A percentile compares a stretch with the other conserved stretches of the same genome.
These are phyloP conservation scores for Cossypha polioptera DNA, from an alignment of 2,797 vertebrate species.

Conservation along the genomic window DNA sequence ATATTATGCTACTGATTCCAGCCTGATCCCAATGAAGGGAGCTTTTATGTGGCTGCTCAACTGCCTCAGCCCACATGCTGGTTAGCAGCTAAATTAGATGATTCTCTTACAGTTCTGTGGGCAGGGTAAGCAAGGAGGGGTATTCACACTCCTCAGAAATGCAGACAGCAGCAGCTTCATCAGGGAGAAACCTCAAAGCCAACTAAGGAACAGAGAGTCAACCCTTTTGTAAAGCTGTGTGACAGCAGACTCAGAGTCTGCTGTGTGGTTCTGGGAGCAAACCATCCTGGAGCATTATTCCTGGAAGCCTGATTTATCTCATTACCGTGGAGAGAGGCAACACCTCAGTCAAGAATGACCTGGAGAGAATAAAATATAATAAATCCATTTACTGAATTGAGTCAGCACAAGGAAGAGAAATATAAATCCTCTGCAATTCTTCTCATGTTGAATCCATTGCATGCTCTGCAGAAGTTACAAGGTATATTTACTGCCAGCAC, in stretches of 20 bases:
- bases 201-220: not conserved
- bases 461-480: not conserved
- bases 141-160: not conserved
- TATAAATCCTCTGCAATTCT: not conserved
- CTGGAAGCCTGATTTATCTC: not conserved
- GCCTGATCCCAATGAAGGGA: not conserved
- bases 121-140: not conserved
- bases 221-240: not conserved
- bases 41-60: not conserved
- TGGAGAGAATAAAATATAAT: not conserved
- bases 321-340: conserved; percentile 6
- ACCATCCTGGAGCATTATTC: not conserved
- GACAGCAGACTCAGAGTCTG: not conserved
- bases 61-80: not conserved
- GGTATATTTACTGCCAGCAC: not conserved
- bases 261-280: not conserved
- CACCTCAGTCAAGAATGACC: conserved; percentile 17
- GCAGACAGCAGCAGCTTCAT: not conserved
- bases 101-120: not conserved
- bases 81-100: not conserved
- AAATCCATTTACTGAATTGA: not conserved
- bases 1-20: not conserved
- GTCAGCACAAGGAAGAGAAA: not conserved
- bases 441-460: not conserved
- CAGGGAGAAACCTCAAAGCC: not conserved